These are phyloP conservation scores for Pomatorhinus ruficollis DNA, from an alignment of 2,113 vertebrate genomes.

Conservation along the genomic window DNA sequence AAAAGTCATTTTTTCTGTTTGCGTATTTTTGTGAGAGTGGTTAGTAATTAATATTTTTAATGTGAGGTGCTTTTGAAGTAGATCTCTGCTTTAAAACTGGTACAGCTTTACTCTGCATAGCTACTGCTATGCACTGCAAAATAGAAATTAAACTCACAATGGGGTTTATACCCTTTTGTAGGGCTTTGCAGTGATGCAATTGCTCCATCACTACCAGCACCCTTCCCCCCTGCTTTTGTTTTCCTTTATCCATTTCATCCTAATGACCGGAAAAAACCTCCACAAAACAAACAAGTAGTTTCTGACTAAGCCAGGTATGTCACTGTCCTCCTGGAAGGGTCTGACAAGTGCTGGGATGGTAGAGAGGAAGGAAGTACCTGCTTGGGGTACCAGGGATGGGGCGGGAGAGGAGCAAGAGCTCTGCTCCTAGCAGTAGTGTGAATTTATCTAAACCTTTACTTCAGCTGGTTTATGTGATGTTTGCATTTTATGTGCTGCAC, in stretches of 20 bases:
- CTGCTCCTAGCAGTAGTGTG: background rate
- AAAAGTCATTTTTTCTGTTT: background rate
- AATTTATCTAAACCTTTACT: background rate
- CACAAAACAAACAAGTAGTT: background rate
- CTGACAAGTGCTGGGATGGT: background rate
- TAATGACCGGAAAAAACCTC: accelerated
- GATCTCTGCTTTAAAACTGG: background rate
- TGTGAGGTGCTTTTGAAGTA: background rate
- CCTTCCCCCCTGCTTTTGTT: background rate
- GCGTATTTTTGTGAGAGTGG: background rate
- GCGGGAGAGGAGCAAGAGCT: background rate
- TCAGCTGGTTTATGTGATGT: background rate
- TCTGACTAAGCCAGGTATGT: background rate
- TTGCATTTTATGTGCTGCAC: background rate
- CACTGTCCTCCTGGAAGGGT: background rate
- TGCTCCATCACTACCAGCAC: background rate
- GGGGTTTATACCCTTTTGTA: background rate
- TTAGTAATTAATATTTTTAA: background rate
- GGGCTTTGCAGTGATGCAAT: background rate
- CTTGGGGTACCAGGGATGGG: background rate
- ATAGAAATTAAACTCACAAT: background rate
- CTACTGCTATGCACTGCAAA: background rate
- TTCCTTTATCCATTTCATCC: background rate
- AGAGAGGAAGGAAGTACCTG: background rate
- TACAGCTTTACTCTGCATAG: background rate